Conservation (phyloP, 2,113 vertebrate genomes). For the Picathartes gymnocephalus region DNA sequence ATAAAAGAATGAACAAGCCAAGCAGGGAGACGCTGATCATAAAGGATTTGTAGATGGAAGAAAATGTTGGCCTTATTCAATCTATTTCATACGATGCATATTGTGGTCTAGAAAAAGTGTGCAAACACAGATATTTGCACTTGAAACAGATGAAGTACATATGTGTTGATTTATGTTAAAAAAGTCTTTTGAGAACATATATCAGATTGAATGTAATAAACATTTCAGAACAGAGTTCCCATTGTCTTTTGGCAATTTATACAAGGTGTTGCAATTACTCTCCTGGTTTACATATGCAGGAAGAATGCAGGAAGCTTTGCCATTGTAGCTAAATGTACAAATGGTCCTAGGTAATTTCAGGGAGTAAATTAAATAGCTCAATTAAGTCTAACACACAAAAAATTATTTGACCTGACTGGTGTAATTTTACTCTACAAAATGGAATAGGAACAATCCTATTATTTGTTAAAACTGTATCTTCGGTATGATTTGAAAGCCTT, state of each 20-base stretch:
- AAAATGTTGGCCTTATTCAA: constrained; percentile 6
- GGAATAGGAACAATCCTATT: not conserved
- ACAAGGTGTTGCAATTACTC: not conserved
- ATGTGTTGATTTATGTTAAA: not conserved
- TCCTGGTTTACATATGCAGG: not conserved
- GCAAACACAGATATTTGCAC: not conserved
- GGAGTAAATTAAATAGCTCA: not conserved
- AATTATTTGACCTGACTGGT: not conserved
- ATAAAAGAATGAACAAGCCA: constrained; percentile 33
- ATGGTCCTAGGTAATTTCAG: not conserved
- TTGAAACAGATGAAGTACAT: not conserved
- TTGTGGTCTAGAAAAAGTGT: not conserved
- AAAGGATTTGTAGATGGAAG: not conserved
- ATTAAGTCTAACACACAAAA: not conserved
- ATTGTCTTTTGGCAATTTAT: not conserved
- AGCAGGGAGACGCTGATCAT: constrained; percentile 1
- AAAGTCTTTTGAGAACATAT: not conserved
- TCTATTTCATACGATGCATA: constrained; percentile 19
- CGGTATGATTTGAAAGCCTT: not conserved
- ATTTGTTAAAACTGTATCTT: not conserved
- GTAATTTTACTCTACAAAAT: not conserved
- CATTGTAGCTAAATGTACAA: not conserved
- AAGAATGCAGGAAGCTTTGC: not conserved
- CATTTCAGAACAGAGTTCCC: not conserved
- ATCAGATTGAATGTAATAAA: not conserved